phyloP scores from a whole-genome alignment of 1,140 invertebrate species.

The Antheraea pernyi region DNA sequence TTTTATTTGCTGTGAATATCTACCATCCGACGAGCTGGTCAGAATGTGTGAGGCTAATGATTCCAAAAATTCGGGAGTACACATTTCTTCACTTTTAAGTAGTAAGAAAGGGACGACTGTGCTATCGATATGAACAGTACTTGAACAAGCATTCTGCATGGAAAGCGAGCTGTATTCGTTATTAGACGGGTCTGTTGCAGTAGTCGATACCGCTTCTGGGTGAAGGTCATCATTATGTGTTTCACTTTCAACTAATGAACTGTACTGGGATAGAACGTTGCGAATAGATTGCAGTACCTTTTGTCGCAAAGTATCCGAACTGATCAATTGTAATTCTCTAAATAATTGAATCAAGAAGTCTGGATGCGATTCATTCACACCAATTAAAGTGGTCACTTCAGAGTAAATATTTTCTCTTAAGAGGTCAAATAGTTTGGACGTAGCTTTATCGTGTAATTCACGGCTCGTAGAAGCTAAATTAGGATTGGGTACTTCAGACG shows the following conservation, averaged over 20 bases:
- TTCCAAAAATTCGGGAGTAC: slow-evolving; percentile 61
- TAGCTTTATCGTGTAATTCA: slow-evolving; percentile 71
- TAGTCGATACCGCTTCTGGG: slow-evolving; percentile 40
- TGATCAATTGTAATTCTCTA: slow-evolving; percentile 82
- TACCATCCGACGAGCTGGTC: slow-evolving; percentile 38
- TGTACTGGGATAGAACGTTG: slow-evolving; percentile 68
- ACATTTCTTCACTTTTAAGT: slow-evolving; percentile 64
- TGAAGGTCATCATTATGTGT: slow-evolving; percentile 33
- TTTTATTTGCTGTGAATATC: slow-evolving; percentile 41
- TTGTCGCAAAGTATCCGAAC: slow-evolving; percentile 83
- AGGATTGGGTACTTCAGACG: slow-evolving; percentile 58
- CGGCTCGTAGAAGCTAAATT: slow-evolving; percentile 67
- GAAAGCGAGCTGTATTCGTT: slow-evolving; percentile 38
- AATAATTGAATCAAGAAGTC: slow-evolving; percentile 85
- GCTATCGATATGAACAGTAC: slow-evolving; percentile 55
- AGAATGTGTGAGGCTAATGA: slow-evolving; percentile 55
- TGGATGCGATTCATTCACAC: slow-evolving; percentile 84
- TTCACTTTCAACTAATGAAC: slow-evolving; percentile 47
- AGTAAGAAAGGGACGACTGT: slow-evolving; percentile 72
- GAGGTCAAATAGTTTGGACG: slow-evolving; percentile 82
- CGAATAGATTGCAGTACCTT: slow-evolving; percentile 82
- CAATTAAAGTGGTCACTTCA: slow-evolving; percentile 84
- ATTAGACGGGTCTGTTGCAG: slow-evolving; percentile 36
- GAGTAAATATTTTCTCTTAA: slow-evolving; percentile 85
- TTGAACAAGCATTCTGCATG: slow-evolving; percentile 39